Percentiles rank a stretch among this genome's conserved stretches.
Evolutionary conservation across 1,140 invertebrate genomes (phyloP).

Genomic region (Tenebrio molitor): DNA sequence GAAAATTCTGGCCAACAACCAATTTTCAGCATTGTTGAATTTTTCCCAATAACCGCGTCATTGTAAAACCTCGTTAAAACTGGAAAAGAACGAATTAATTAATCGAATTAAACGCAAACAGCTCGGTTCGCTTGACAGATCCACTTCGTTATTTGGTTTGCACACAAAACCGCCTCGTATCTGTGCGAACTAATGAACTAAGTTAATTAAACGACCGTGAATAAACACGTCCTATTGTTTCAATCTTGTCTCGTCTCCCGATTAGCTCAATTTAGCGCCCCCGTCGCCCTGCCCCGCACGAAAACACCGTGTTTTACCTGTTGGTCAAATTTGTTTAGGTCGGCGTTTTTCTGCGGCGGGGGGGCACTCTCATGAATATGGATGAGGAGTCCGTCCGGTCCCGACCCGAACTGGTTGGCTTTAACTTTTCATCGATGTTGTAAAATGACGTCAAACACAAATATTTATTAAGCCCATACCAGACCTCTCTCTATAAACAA

Average conservation of each 20-base stretch:
- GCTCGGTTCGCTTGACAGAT: neutral
- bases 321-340: conserved; percentile 20
- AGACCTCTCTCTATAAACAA: conserved; percentile 27
- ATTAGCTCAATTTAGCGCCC: conserved; percentile 17
- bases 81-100: too few species aligned
- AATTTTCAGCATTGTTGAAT: too few species aligned
- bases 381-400: neutral
- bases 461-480: conserved; percentile 26
- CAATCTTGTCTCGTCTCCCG: conserved; percentile 1
- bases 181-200: conserved; percentile 6
- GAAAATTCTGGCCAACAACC: too few species aligned
- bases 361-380: conserved; percentile 21
- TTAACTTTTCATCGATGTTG: conserved; percentile 24
- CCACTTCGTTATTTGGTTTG: conserved; percentile 9
- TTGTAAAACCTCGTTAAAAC: too few species aligned
- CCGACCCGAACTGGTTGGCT: neutral
- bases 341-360: neutral
- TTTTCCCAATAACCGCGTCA: too few species aligned
- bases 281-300: too few species aligned
- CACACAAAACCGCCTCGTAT: conserved; percentile 22
- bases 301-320: conserved; percentile 1
- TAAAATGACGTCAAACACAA: conserved; percentile 25
- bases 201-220: conserved; percentile 27
- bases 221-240: conserved; percentile 18
- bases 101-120: conserved; percentile 6